Base-by-base conservation (phyloP, 2,888 invertebrate genomes). In the Therioaphis trifolii region DNA sequence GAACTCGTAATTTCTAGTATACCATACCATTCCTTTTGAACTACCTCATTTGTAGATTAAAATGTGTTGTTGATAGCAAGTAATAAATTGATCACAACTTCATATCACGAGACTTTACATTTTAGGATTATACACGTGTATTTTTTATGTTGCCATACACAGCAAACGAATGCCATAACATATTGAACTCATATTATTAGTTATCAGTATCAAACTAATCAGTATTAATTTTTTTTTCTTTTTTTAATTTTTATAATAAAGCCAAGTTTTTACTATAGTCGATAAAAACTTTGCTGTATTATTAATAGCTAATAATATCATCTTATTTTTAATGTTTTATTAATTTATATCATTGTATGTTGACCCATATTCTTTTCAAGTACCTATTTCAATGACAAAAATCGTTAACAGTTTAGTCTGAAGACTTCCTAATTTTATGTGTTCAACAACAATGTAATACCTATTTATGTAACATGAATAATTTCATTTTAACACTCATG, bases 391-490 rank as follows among this genome's bases (percentile, higher is more conserved):
- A 69, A 24, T 55, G 55, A 55, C 69, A 69, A 24, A 18, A 55
- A 52, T 43, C 43, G 43, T 55, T 72, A 80, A 71, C 46, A 49
- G 14, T 61, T 46, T 58, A 80, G 78, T 79, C 55, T 79, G 69
- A 79, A 55, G 80, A 80, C 63, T 72, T 80, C 46, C 55, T 78
- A 18, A 78, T 79, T 82, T 74, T 63, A 74, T 63, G 82, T 82
- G 82, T 82, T 82, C 82, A 82, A 74, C 71, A 43, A 71, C 80
- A 71, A 69, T 46, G 61, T 46, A 74, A 82, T 74, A n/a, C n/a
- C n/a, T n/a, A 72, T 58, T 68, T 40, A 55, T 78, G 69, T 29
- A 21, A 46, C 18, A 46, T 71, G 58, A 80, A 55, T 29, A 7
- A 71, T 80, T 71, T 71, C 46, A 61, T 78, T 78, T 68, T 77